Evolutionary conservation across 2,797 vertebrate species (phyloP), one percentile per base, ranked within the genome.

Genomic region (Siniperca obscura): DNA sequence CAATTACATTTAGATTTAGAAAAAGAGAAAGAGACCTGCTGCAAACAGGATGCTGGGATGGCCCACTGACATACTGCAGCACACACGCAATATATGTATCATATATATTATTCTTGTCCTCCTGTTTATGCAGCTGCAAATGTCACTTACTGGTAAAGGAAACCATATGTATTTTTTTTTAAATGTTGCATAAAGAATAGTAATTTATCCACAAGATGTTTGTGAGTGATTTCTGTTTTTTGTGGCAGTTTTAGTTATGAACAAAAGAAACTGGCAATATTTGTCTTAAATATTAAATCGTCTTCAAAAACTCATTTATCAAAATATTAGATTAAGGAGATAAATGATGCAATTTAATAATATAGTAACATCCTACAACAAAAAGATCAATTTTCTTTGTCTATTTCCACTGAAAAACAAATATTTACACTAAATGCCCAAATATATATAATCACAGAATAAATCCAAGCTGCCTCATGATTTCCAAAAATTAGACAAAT

Each of bases 1-100:
- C 30, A 44, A 19, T 46, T 27, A 72, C 46, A 83, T 66, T 72
- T 59, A 61, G 46, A 70, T 50, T 62, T 55, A 56, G 13, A 22
- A 30, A 46, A 50, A 30, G 38, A 82, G 65, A 84, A 50, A 30
- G 38, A 82, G 65, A 84, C 25, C 64, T 53, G 67, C 68, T 77
- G 62, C 14, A 25, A 53, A 48, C 55, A 69, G 56, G 48, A 82
- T 13, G 2, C 5, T 46, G 53, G 40, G n/a, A 73, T 74, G 80
- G 74, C 77, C 77, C 50, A 70, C 64, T 34, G 66, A 38, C 78
- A 62, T 73, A 74, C 80, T 81, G 62, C 56, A 61, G 5, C 62
- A 69, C 40, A 70, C 65, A 46, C 34, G 55, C 52, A 48, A 44
- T 5, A 21, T 19, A 74, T 21, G 34, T 6, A 74, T 68, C 70